Evolutionary conservation across 2,113 vertebrate species (phyloP), one percentile per base, ranked within the genome.

Genomic region (Dipodomys ordii): DNA sequence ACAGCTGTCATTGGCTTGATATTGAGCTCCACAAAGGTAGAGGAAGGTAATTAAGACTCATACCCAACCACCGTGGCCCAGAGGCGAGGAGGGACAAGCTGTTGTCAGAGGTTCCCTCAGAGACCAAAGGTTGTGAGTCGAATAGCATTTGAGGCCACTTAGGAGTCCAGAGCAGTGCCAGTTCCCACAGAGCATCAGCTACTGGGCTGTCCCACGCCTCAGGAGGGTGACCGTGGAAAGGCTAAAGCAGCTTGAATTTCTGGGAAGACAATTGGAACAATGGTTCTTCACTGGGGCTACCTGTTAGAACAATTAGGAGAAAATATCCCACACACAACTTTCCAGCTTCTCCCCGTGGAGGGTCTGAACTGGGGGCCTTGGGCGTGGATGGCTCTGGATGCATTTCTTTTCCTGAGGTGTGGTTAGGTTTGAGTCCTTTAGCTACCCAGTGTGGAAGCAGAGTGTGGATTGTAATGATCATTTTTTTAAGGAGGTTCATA

Each of bases 181-280:
- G 15, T 28, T 49, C 46, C 53, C 46, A n/a, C 16, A 57, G 27
- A 57, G 16, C 9, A 1, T 12, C 20, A 35, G 32, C 12, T 18
- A 4, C 20, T 20, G 28, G 8, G 57, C 13, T 1, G 39, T 15
- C 49, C 49, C 9, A 1, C 11, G 9, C 30, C 20, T 27, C 35
- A 22, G 39, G 15, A 19, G 5, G 11, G 18, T 1, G 23, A 57
- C 1, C 1, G 6, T 16, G 9, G 20, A 18, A 5, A 22, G 49
- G 23, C 18, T 30, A 6, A 64, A 72, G 53, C 35, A 12, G 18
- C 30, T 46, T 83, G 49, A 16, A 15, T 20, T 57, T 67, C 28
- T 88, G 13, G 72, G 12, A 25, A 46, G 57, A 15, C 1, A 73
- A 27, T 35, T 73, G 27, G 7, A 62, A 83, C 22, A 9, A 11